These are phyloP conservation scores for Xylocopa sonorina DNA, from an alignment of 1,140 invertebrate genomes.

Conservation along the genomic window DNA sequence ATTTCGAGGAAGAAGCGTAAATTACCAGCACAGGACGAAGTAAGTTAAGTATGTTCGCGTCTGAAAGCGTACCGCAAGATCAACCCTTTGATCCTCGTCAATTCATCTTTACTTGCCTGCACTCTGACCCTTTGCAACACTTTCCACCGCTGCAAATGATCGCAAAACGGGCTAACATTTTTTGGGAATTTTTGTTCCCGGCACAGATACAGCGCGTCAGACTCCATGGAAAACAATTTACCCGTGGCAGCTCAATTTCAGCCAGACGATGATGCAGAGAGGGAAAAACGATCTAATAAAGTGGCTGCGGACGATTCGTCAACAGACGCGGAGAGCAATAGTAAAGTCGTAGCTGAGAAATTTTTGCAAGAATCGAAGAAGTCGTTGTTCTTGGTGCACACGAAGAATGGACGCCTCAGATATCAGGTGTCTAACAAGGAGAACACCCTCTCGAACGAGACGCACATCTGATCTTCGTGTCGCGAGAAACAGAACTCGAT, in stretches of 20 bases:
- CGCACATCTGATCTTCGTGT: conserved; percentile 41
- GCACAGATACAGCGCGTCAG: conserved; percentile 23
- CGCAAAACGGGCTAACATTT: not conserved
- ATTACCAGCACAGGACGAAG: conserved; percentile 42
- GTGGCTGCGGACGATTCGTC: not conserved
- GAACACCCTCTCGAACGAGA: conserved; percentile 9
- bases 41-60: not conserved
- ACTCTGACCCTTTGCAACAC: not conserved
- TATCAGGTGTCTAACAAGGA: conserved; percentile 7
- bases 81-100: not conserved
- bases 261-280: not conserved
- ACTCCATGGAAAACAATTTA: not conserved
- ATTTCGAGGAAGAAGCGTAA: conserved; percentile 32
- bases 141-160: no score
- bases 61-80: not conserved
- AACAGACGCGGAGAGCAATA: not conserved
- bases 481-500: not conserved
- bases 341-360: not conserved
- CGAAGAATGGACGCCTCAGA: conserved; percentile 22
- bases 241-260: conserved; percentile 14
- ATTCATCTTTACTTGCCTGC: not conserved
- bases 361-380: not conserved
- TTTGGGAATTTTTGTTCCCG: not conserved
- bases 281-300: not conserved
- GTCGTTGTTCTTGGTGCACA: conserved; percentile 6